A percentile compares a stretch with the other conserved stretches of the same genome.
Evolutionary conservation across 2,113 vertebrate species (phyloP).

Genomic region (Clupea harengus): DNA sequence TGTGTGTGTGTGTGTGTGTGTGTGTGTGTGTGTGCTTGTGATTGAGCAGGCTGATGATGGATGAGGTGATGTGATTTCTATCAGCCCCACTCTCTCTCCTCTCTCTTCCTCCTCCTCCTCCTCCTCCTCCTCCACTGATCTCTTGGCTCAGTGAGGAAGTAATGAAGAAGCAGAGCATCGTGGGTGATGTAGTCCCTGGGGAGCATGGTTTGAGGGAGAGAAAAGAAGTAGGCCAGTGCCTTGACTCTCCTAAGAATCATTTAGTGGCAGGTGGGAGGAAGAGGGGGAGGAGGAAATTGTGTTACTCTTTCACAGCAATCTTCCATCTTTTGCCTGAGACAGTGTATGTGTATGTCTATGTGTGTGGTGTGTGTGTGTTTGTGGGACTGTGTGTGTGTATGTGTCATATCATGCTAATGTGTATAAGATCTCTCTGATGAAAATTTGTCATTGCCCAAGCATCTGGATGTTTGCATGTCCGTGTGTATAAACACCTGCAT

Average conservation of each 20-base stretch:
- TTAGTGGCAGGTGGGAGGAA: slow-evolving; percentile 37
- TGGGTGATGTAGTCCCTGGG: slow-evolving; percentile 27
- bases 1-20: neutral
- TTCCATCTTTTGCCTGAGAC: neutral
- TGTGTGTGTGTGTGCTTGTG: neutral
- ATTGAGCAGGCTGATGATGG: neutral
- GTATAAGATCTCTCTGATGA: no score
- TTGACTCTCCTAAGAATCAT: slow-evolving; percentile 26
- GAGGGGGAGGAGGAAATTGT: slow-evolving; percentile 14
- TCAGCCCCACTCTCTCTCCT: neutral
- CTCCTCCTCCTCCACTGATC: slow-evolving; percentile 11
- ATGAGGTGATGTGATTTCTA: neutral
- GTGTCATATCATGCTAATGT: no score
- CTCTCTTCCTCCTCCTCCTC: neutral
- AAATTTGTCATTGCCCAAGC: no score
- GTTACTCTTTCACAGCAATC: neutral
- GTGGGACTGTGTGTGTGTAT: neutral
- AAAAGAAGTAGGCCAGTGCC: slow-evolving; percentile 32
- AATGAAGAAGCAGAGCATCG: slow-evolving; percentile 26
- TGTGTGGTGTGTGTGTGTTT: neutral
- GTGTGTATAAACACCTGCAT: neutral
- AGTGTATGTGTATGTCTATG: neutral
- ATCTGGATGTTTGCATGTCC: neutral
- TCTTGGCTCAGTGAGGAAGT: slow-evolving; percentile 9
- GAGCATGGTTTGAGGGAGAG: slow-evolving; percentile 3